Base-by-base conservation (phyloP, 2,797 vertebrate species). In the Sebastiscus tertius region DNA sequence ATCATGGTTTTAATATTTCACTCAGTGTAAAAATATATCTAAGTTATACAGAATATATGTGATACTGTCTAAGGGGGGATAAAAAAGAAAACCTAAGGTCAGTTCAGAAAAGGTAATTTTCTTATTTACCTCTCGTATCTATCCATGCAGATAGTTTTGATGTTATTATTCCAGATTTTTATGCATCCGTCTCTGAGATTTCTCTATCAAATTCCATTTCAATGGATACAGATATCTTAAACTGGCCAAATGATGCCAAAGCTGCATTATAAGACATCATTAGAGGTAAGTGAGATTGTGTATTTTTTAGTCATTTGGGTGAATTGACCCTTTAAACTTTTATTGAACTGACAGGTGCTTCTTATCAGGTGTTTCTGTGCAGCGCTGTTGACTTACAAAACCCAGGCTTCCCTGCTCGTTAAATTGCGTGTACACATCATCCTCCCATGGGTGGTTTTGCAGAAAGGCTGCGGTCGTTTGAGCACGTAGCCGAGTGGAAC, bases 401-500 rank as follows among this genome's bases (percentile, higher is more conserved):
- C 42, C 62, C 56, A 36, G 8, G 60, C 46, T 64, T 81, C 66
- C 79, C 52, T 56, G 3, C 65, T 79, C 26, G 20, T 71, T 75
- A 59, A 87, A 84, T 55, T 34, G 49, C 42, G 61, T 22, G 1
- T 67, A 18, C 72, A 54, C 77, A 77, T 87, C 86, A 31, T 77
- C 76, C 60, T 88, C 77, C 81, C 81, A 7, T 27, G 77, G 75
- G 80, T 49, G 34, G n/a, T 49, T 79, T 59, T 82, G 83, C 86
- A 78, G 79, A 81, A 59, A 81, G 39, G 64, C 79, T 83, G 92
- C 29, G 92, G 91, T 87, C 36, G 70, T 80, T 75, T 69, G 77
- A 90, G 87, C 87, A 86, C 82, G 87, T 82, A 91, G 84, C 72
- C 46, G 69, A 85, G 84, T 80, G 82, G 81, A 91, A 88, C 72